A percentile compares a stretch with the other conserved stretches of the same genome.
Evolutionary conservation across 2,797 vertebrate genomes (phyloP).

Genomic region (Miichthys miiuy): DNA sequence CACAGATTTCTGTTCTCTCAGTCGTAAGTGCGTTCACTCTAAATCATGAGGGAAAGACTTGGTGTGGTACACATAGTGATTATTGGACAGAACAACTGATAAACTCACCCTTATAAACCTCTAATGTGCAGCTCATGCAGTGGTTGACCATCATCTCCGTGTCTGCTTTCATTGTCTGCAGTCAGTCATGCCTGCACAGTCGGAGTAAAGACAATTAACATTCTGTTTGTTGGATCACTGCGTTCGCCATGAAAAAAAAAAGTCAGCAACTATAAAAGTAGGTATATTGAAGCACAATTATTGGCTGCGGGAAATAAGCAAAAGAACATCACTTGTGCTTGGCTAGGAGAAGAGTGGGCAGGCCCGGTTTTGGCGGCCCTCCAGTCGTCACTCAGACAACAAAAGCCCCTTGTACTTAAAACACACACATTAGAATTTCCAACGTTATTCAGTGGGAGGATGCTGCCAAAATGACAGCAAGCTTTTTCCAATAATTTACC

Average conservation of each 20-base stretch:
- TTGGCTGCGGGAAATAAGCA: slow-evolving; percentile 48
- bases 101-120: slow-evolving; percentile 30
- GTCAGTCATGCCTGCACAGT: slow-evolving; percentile 40
- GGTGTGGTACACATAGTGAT: slow-evolving; percentile 18
- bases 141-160: slow-evolving; percentile 28
- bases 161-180: slow-evolving; percentile 31
- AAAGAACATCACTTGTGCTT: slow-evolving; percentile 54
- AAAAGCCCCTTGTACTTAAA: slow-evolving; percentile 72
- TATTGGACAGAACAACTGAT: slow-evolving; percentile 13
- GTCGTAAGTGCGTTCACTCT: background rate
- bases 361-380: slow-evolving; percentile 49
- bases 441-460: slow-evolving; percentile 62
- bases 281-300: slow-evolving; percentile 40
- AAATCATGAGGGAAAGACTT: slow-evolving; percentile 15
- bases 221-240: slow-evolving; percentile 50
- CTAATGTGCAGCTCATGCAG: slow-evolving; percentile 31
- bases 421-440: slow-evolving; percentile 59
- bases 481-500: slow-evolving; percentile 54
- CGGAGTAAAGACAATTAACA: slow-evolving; percentile 52
- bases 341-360: slow-evolving; percentile 54
- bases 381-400: slow-evolving; percentile 64
- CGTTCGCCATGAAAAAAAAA: slow-evolving; percentile 35
- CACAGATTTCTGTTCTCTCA: background rate
- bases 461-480: slow-evolving; percentile 58
- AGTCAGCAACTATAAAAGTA: slow-evolving; percentile 47